Conservation (phyloP, 2,113 vertebrate species). For the Pterocles burchelli region DNA sequence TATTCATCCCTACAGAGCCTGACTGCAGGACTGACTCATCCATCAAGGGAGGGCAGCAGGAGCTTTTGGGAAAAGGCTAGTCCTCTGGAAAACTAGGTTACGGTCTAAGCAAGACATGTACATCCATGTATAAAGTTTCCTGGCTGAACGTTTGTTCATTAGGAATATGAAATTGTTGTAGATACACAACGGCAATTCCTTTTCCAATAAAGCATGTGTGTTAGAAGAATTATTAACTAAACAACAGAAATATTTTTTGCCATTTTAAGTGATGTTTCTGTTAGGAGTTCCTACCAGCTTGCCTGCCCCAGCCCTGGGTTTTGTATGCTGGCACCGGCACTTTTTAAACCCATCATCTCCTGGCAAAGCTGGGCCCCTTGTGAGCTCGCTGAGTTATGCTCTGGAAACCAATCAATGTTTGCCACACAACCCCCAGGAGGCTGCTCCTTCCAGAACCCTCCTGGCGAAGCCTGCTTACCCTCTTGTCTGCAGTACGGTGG, state of each 20-base stretch:
- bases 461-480: not conserved
- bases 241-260: not conserved
- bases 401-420: accelerated
- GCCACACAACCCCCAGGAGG: accelerated
- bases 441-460: not conserved
- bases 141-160: not conserved
- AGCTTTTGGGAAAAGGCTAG: not conserved
- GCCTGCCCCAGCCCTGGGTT: not conserved
- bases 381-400: not conserved
- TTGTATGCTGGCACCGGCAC: accelerated
- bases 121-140: accelerated
- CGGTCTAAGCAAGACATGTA: not conserved
- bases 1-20: accelerated
- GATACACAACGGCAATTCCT: not conserved
- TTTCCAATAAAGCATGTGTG: not conserved
- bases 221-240: not conserved
- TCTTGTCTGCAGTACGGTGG: not conserved
- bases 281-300: not conserved
- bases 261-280: not conserved
- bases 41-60: not conserved
- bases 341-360: not conserved
- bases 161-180: not conserved
- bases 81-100: not conserved
- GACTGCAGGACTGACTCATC: not conserved
- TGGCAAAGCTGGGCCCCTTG: not conserved